Conservation (phyloP, 2,113 vertebrate genomes). For the Cygnus buccinator region DNA sequence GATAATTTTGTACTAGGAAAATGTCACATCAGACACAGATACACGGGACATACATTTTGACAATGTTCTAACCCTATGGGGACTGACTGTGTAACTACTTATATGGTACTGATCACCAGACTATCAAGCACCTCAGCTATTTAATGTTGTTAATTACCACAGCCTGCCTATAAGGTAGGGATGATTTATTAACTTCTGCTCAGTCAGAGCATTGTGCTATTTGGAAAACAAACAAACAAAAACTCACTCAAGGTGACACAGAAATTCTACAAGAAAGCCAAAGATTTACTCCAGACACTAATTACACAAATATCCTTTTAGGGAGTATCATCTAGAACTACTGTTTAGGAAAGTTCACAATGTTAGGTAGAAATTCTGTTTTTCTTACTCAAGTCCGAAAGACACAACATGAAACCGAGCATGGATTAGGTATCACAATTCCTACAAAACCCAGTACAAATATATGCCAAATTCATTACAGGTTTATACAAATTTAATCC, state of each 20-base stretch:
- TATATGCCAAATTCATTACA: neutral
- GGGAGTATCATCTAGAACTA: neutral
- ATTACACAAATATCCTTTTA: neutral
- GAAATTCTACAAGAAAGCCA: neutral
- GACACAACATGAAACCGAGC: neutral
- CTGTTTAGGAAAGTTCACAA: rapidly evolving
- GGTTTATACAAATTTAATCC: neutral
- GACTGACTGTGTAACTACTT: conserved; percentile 6
- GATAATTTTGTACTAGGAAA: conserved; percentile 53
- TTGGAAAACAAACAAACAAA: conserved; percentile 6
- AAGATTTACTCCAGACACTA: neutral
- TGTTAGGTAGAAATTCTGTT: neutral
- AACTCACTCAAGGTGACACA: neutral
- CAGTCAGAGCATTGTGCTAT: neutral
- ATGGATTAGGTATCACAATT: neutral
- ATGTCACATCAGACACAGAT: conserved; percentile 30
- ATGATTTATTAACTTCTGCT: neutral
- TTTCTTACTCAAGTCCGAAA: neutral
- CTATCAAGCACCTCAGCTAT: neutral
- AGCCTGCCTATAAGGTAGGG: neutral
- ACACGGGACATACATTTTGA: neutral
- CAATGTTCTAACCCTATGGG: neutral
- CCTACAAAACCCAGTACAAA: neutral
- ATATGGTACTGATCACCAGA: conserved; percentile 7
- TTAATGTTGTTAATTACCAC: conserved; percentile 35